These are phyloP conservation scores for Vireo griseus DNA, from an alignment of 2,797 vertebrate genomes.

Conservation along the genomic window DNA sequence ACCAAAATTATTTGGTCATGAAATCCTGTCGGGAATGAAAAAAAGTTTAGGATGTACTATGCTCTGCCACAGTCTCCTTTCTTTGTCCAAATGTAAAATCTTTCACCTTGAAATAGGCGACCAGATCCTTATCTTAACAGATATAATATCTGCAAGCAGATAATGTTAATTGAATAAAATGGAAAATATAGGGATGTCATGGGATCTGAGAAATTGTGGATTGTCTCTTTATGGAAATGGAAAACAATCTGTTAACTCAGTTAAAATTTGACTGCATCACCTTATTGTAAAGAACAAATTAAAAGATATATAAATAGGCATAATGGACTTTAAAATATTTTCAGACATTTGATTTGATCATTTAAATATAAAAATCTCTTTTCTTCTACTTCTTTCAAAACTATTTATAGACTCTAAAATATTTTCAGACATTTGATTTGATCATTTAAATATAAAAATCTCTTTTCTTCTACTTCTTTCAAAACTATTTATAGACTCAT, in stretches of 20 bases:
- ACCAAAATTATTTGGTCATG: background rate
- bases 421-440: background rate
- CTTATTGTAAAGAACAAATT: background rate
- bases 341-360: background rate
- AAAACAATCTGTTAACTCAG: background rate
- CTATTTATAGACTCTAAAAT: background rate
- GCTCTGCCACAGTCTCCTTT: background rate
- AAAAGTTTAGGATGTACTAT: background rate
- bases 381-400: background rate
- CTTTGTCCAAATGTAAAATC: background rate
- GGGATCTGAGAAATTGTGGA: background rate
- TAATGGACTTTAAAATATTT: background rate
- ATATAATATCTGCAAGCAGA: background rate
- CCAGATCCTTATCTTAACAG: background rate
- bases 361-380: background rate
- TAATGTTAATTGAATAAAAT: background rate
- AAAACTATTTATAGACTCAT: background rate
- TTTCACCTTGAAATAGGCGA: background rate
- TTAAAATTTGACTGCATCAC: background rate
- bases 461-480: background rate
- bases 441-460: background rate
- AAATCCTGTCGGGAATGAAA: background rate
- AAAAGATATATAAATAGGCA: background rate
- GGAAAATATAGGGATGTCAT: background rate
- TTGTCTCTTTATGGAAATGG: background rate